Evolutionary conservation across 2,113 vertebrate genomes (phyloP), one percentile per base, ranked within the genome.

Genomic region (Bos javanicus): DNA sequence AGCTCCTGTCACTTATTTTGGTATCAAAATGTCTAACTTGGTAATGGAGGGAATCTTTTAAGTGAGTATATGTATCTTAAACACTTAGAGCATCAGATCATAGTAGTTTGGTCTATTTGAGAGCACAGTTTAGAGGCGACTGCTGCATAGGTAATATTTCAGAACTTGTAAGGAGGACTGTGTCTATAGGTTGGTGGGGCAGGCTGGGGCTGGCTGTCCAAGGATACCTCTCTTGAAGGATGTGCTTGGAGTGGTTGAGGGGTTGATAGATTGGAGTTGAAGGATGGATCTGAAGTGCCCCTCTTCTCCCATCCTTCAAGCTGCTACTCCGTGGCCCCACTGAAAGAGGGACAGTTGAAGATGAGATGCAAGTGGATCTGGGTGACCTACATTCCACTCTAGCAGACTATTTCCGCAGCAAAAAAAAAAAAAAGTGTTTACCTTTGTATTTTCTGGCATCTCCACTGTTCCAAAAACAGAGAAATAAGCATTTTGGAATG

Each of bases 311-410:
- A 74, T 94, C 23, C 59, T 76, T 15, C 28, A 71, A 52, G 54
- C 6, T 52, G n/a, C 30, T 7, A 14, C 62, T 88, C 80, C 64
- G 4, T 60, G n/a, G 3, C 17, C 23, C 33, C 87, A 43, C 46
- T 52, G 74, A 85, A 80, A 96, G 23, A 82, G 36, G 60, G 62
- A 56, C 62, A 26, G 82, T 48, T 39, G 33, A 84, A 86, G 46
- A 92, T 81, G 92, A 96, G 89, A 84, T 87, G 2, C 92, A 88
- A 64, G 67, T 86, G 82, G 46, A 92, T 95, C 94, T 96, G 87
- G 62, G 82, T 96, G 91, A 91, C 90, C 76, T 97, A 57, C 43
- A 90, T 96, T 90, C n/a, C 28, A 93, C 64, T 88, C 15, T 21
- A 94, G 71, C 50, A 80, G 82, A 71, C 16, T 80, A 57, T 95